phyloP scores from a whole-genome alignment of 1,140 invertebrate species.

The Neuroterus valhalla region DNA sequence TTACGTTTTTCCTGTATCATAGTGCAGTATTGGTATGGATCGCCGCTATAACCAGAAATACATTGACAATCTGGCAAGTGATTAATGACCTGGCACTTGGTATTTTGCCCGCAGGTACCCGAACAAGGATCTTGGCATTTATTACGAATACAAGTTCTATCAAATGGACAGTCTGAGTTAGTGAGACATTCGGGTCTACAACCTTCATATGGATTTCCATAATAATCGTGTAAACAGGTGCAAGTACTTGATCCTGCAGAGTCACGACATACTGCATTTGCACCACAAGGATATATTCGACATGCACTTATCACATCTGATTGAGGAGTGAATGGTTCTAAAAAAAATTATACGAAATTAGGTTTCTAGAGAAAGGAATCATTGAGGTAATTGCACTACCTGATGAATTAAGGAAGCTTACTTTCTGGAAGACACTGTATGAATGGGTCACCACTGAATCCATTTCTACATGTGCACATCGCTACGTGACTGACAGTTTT shows the following conservation, averaged over 20 bases:
- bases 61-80: conserved; percentile 84
- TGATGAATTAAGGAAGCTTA: conserved; percentile 71
- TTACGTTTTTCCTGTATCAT: conserved; percentile 75
- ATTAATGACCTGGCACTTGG: conserved; percentile 83
- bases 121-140: conserved; percentile 85
- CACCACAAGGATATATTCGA: conserved; percentile 82
- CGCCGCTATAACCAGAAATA: conserved; percentile 81
- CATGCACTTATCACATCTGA: conserved; percentile 73
- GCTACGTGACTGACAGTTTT: conserved; percentile 79
- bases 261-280: conserved; percentile 84
- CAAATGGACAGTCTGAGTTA: conserved; percentile 82
- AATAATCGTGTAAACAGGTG: conserved; percentile 81
- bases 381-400: conserved; percentile 10
- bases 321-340: conserved; percentile 40
- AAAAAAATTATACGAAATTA: conserved; percentile 4
- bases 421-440: conserved; percentile 75
- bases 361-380: not conserved
- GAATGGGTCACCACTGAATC: conserved; percentile 85
- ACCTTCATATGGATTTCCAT: conserved; percentile 86
- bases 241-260: conserved; percentile 81
- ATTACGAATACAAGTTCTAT: conserved; percentile 81
- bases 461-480: conserved; percentile 79
- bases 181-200: conserved; percentile 83
- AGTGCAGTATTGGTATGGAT: conserved; percentile 80
- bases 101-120: conserved; percentile 83